Percentiles rank a stretch among this genome's conserved stretches.
Conservation (phyloP, 2,888 invertebrate genomes). For the Blastobasis adustella region DNA sequence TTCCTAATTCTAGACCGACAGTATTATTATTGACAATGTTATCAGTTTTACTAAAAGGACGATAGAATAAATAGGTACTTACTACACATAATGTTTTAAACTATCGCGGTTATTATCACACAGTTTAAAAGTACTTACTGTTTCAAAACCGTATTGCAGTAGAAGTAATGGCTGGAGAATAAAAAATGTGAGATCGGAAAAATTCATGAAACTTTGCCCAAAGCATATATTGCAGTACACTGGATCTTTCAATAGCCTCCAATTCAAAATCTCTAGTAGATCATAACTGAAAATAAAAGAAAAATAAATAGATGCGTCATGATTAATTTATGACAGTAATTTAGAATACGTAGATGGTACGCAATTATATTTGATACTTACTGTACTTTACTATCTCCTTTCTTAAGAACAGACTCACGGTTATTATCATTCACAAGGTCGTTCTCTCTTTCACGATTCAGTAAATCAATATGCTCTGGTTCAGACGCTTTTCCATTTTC, state of each 20-base stretch:
- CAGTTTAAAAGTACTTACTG: conserved; percentile 37
- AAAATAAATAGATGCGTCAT: not conserved
- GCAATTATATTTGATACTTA: conserved; percentile 1
- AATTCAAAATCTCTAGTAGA: conserved; percentile 51
- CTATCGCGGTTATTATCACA: too few species aligned
- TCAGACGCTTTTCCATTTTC: conserved; percentile 20
- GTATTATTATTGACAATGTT: too few species aligned
- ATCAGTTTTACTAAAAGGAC: too few species aligned
- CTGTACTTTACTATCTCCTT: conserved; percentile 4
- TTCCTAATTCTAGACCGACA: too few species aligned
- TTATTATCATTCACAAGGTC: conserved; percentile 2
- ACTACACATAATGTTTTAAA: too few species aligned
- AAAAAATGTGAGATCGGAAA: conserved; percentile 77
- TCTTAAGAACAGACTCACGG: not conserved
- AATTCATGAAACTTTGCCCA: conserved; percentile 77
- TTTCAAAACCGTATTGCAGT: conserved; percentile 68
- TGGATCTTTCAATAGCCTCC: conserved; percentile 65
- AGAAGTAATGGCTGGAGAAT: conserved; percentile 78
- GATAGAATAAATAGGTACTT: too few species aligned
- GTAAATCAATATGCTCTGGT: conserved; percentile 35
- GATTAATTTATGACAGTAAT: not conserved
- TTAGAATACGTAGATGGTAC: not conserved
- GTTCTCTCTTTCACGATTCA: conserved; percentile 19
- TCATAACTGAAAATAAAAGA: conserved; percentile 27
- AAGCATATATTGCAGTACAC: conserved; percentile 73